Percentiles rank a stretch among this genome's conserved stretches.
These are phyloP conservation scores for Drosophila ficusphila DNA, from an alignment of 1,140 invertebrate species.

Conservation along the genomic window DNA sequence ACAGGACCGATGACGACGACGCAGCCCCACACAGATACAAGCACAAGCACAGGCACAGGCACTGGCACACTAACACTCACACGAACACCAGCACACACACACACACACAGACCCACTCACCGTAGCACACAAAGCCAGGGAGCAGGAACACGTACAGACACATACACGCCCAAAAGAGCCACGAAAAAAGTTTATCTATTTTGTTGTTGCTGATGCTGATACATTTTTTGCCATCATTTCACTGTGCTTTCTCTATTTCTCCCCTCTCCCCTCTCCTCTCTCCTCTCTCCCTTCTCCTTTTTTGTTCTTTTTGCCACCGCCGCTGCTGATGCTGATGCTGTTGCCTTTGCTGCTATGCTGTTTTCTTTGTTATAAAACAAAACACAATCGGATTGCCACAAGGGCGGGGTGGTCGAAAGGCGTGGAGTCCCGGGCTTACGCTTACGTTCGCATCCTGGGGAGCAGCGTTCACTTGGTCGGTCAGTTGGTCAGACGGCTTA, in stretches of 20 bases:
- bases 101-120: slow-evolving; percentile 13
- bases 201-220: slow-evolving; percentile 14
- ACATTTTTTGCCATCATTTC: slow-evolving; percentile 19
- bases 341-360: slow-evolving; percentile 8
- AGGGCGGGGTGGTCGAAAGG: background rate
- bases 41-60: too few species aligned
- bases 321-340: background rate
- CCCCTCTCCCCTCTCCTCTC: too few species aligned
- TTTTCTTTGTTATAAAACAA: slow-evolving; percentile 47
- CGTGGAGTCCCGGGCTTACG: slow-evolving; percentile 31
- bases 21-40: slow-evolving; percentile 41
- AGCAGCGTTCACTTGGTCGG: background rate
- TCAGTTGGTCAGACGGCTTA: too few species aligned
- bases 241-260: slow-evolving; percentile 4
- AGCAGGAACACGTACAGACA: slow-evolving; percentile 22
- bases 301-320: background rate
- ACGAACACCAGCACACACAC: slow-evolving; percentile 9
- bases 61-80: too few species aligned
- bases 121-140: slow-evolving; percentile 8
- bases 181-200: slow-evolving; percentile 39
- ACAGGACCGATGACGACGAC: slow-evolving; percentile 31
- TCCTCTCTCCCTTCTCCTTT: background rate
- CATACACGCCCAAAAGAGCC: slow-evolving; percentile 37
- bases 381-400: slow-evolving; percentile 17
- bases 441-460: slow-evolving; percentile 30